These are phyloP conservation scores for Ladona fulva DNA, from an alignment of 1,140 invertebrate species.

Conservation along the genomic window DNA sequence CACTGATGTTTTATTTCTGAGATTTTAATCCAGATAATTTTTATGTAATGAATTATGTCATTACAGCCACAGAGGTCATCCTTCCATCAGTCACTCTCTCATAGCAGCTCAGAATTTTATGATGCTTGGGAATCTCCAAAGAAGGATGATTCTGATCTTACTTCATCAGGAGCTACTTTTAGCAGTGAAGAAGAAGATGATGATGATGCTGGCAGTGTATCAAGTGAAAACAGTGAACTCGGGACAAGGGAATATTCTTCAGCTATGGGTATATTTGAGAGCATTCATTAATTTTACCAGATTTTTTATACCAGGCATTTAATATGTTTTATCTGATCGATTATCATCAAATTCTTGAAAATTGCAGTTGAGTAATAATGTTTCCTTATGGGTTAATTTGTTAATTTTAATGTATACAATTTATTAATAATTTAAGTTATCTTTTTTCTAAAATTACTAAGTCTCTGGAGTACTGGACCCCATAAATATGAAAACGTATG, in stretches of 20 bases:
- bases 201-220: slow-evolving; percentile 40
- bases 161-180: slow-evolving; percentile 53
- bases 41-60: background rate
- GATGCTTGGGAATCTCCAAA: slow-evolving; percentile 59
- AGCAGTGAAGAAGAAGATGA: slow-evolving; percentile 44
- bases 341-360: background rate
- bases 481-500: no score
- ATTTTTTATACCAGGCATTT: no score
- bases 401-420: no score
- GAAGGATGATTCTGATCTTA: slow-evolving; percentile 30
- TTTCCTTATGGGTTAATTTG: no score
- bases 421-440: no score
- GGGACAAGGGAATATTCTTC: slow-evolving; percentile 41
- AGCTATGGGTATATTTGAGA: slow-evolving; percentile 17
- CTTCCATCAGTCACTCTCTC: slow-evolving; percentile 55
- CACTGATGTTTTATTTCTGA: no score
- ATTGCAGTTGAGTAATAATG: no score
- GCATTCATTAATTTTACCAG: background rate
- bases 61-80: slow-evolving; percentile 33
- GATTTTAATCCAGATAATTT: no score
- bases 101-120: slow-evolving; percentile 72
- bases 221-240: slow-evolving; percentile 56
- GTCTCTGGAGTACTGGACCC: no score
- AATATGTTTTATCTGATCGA: background rate
- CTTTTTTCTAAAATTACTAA: no score